These are phyloP conservation scores for Lasioglossum zephyrum DNA, from an alignment of 2,888 invertebrate genomes.

Conservation along the genomic window DNA sequence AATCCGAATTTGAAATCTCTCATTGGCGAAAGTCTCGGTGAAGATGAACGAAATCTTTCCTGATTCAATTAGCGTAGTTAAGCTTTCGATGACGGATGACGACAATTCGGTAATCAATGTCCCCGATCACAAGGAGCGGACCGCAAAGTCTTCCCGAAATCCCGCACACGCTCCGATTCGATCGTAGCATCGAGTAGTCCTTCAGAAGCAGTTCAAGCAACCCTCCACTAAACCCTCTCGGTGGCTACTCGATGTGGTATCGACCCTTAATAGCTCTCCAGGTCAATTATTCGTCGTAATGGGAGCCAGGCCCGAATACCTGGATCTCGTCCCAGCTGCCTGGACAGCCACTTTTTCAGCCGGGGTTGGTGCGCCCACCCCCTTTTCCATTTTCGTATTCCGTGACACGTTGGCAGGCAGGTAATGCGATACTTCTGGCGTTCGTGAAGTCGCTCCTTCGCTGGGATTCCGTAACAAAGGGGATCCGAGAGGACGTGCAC, in stretches of 20 bases:
- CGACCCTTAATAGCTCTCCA: slow-evolving; percentile 45
- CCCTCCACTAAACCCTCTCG: slow-evolving; percentile 41
- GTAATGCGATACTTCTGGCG: slow-evolving; percentile 68
- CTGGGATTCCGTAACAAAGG: slow-evolving; percentile 52
- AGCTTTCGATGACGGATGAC: neutral
- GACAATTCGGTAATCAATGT: neutral
- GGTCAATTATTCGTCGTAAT: slow-evolving; percentile 56
- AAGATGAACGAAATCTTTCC: neutral
- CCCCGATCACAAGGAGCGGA: neutral
- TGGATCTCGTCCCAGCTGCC: slow-evolving; percentile 10
- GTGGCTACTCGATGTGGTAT: slow-evolving; percentile 58
- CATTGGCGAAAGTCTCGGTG: neutral
- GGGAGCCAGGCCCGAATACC: slow-evolving; percentile 24
- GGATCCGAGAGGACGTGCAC: slow-evolving; percentile 22
- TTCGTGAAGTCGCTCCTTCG: slow-evolving; percentile 46
- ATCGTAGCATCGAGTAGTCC: slow-evolving; percentile 40
- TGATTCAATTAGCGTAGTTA: neutral
- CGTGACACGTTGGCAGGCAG: slow-evolving; percentile 64
- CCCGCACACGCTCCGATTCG: neutral
- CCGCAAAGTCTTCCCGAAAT: neutral
- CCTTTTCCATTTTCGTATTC: slow-evolving; percentile 23
- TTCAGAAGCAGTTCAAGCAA: slow-evolving; percentile 63
- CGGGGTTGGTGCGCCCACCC: neutral
- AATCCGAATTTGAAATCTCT: neutral
- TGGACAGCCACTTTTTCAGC: neutral